Evolutionary conservation across 2,888 invertebrate species (phyloP).

Genomic region (Dysmachus trigonus): DNA sequence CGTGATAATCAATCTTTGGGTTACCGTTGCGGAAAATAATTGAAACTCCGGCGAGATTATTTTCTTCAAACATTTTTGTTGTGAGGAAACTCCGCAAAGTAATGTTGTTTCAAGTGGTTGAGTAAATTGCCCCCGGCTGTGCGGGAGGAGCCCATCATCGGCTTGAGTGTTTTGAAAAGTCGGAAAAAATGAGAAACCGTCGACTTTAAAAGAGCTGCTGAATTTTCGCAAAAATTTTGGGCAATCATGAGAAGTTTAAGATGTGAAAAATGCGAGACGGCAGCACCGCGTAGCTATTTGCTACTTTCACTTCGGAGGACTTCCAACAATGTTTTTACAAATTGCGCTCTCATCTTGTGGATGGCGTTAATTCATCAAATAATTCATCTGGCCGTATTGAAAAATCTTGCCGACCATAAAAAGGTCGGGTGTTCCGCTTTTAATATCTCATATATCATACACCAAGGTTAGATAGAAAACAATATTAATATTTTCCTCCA

Average conservation of each 20-base stretch:
- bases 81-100: background rate
- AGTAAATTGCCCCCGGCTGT: background rate
- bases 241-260: background rate
- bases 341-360: background rate
- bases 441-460: background rate
- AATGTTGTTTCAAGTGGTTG: background rate
- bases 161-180: background rate
- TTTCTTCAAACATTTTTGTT: background rate
- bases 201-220: background rate
- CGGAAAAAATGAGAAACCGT: background rate
- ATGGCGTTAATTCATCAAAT: background rate
- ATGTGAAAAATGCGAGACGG: background rate
- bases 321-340: background rate
- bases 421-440: background rate
- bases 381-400: background rate
- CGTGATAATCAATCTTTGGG: background rate
- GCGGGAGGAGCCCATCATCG: background rate
- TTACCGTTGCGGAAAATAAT: conserved; percentile 12
- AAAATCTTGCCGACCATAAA: background rate
- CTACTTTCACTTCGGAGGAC: background rate
- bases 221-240: background rate
- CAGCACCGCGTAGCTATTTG: too few species aligned
- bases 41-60: background rate
- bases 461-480: background rate
- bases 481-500: background rate